A percentile compares a stretch with the other conserved stretches of the same genome.
These are phyloP conservation scores for Poeciliopsis turneri DNA, from an alignment of 2,797 vertebrate species.

Conservation along the genomic window DNA sequence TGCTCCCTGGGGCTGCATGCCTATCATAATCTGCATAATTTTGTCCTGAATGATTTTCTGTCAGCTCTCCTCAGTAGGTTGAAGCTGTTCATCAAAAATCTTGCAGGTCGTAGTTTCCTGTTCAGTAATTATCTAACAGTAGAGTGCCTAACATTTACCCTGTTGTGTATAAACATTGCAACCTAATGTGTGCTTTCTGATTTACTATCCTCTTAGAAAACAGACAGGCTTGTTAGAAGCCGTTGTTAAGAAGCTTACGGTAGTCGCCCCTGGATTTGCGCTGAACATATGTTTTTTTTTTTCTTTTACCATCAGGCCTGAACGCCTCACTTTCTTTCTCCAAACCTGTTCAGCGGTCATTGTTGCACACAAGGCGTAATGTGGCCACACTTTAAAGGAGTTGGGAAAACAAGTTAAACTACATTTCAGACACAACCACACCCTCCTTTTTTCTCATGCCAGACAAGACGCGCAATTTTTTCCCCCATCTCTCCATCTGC, in stretches of 20 bases:
- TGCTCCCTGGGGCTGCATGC: constrained; percentile 25
- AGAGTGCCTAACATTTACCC: constrained; percentile 1
- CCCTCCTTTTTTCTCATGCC: background rate
- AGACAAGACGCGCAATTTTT: constrained; percentile 22
- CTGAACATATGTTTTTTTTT: constrained; percentile 28
- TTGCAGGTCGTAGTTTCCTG: constrained; percentile 29
- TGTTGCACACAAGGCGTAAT: constrained; percentile 46
- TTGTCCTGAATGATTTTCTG: constrained; percentile 12
- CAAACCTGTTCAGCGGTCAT: constrained; percentile 65
- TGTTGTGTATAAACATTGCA: constrained; percentile 14
- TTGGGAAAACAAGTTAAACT: constrained; percentile 73
- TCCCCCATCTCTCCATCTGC: background rate
- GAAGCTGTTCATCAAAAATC: constrained; percentile 18
- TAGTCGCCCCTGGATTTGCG: constrained; percentile 8
- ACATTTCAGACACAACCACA: constrained; percentile 66
- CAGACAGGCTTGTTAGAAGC: constrained; percentile 28
- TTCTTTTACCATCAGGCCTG: constrained; percentile 12
- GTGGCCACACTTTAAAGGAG: constrained; percentile 44
- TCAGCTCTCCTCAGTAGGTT: constrained; percentile 5
- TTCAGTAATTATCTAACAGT: constrained; percentile 15
- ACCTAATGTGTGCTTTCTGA: constrained; percentile 30
- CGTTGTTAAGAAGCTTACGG: constrained; percentile 59
- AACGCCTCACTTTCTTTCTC: constrained; percentile 41
- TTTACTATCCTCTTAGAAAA: constrained; percentile 54
- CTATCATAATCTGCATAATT: constrained; percentile 40